phyloP scores from a whole-genome alignment of 2,888 invertebrate species.

The Cartodere bifasciata region DNA sequence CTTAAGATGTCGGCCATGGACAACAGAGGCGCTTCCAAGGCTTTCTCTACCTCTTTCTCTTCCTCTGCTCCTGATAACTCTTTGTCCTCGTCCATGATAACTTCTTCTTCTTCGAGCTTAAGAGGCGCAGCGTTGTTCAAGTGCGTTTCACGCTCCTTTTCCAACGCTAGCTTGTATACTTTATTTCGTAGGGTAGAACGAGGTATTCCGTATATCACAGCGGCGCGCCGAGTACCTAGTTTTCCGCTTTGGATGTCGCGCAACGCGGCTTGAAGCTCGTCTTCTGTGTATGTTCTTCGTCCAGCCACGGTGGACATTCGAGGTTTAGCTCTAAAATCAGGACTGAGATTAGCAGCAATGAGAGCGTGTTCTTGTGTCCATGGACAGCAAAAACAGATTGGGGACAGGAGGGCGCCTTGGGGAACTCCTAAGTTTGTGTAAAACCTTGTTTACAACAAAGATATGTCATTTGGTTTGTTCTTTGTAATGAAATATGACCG shows the following conservation, averaged over 20 bases:
- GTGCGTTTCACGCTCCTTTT: conserved; percentile 55
- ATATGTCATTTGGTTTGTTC: too few relatives aligned
- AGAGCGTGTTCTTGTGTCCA: conserved; percentile 1
- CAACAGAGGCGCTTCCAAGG: conserved; percentile 41
- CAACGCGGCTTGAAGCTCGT: conserved; percentile 87
- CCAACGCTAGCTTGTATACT: conserved; percentile 71
- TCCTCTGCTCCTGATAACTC: conserved; percentile 46
- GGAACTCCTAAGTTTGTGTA: too few relatives aligned
- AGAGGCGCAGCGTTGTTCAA: conserved; percentile 29
- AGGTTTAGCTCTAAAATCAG: conserved; percentile 53
- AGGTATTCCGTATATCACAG: conserved; percentile 92
- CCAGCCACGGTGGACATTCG: conserved; percentile 50
- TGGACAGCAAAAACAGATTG: too few relatives aligned
- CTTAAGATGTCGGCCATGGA: conserved; percentile 47
- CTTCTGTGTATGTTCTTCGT: conserved; percentile 85
- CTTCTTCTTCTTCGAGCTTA: conserved; percentile 36
- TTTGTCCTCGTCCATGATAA: conserved; percentile 45
- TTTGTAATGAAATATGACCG: too few relatives aligned
- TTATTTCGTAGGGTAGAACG: conserved; percentile 94
- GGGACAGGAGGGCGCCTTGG: too few relatives aligned
- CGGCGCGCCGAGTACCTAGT: conserved; percentile 83
- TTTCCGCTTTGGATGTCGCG: conserved; percentile 88
- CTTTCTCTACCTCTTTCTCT: conserved; percentile 47
- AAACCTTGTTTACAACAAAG: too few relatives aligned
- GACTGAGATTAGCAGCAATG: conserved; percentile 33